Percentiles rank a stretch among this genome's conserved stretches.
These are phyloP conservation scores for Geodia barretti DNA, from an alignment of 37 sponge, comb jelly and placozoan genomes.

Conservation along the genomic window DNA sequence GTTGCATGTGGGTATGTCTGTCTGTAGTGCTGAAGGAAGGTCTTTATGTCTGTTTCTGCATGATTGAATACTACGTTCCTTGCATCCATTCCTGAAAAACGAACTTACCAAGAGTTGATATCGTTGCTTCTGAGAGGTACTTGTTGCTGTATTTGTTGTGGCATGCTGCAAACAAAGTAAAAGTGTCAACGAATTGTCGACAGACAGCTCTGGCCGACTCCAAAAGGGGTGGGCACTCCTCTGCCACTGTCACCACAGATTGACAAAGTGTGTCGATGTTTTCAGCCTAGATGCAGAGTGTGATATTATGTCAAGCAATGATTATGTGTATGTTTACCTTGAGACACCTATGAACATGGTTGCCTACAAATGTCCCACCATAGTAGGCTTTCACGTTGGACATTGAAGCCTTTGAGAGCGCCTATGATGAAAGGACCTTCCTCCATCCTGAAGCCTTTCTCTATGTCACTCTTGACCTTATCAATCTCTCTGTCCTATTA, in stretches of 20 bases:
- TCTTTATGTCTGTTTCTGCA: slow-evolving; percentile 10
- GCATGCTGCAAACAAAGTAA: slow-evolving; percentile 27
- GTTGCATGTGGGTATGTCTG: slow-evolving; percentile 7
- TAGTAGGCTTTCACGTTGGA: slow-evolving; percentile 47
- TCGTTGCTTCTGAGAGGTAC: not conserved
- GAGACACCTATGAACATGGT: slow-evolving; percentile 44
- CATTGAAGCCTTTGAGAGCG: too few species aligned
- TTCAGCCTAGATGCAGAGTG: slow-evolving; percentile 15
- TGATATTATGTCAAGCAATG: too few species aligned
- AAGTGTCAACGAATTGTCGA: not conserved
- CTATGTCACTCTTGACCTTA: too few species aligned
- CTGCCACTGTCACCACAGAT: slow-evolving; percentile 10
- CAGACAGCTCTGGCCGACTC: not conserved
- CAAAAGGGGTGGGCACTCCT: slow-evolving; percentile 1
- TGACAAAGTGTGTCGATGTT: slow-evolving; percentile 9
- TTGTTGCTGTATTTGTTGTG: slow-evolving; percentile 3
- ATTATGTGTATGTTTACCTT: slow-evolving; percentile 21
- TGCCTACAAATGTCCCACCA: slow-evolving; percentile 50
- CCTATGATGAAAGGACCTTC: too few species aligned
- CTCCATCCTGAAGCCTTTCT: too few species aligned
- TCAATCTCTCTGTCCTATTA: too few species aligned
- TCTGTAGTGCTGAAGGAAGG: slow-evolving; percentile 17
- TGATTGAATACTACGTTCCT: not conserved
- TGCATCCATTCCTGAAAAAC: not conserved
- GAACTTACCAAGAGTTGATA: slow-evolving; percentile 8